Base-by-base conservation (phyloP, 2,113 vertebrate species). In the Heterocephalus glaber region DNA sequence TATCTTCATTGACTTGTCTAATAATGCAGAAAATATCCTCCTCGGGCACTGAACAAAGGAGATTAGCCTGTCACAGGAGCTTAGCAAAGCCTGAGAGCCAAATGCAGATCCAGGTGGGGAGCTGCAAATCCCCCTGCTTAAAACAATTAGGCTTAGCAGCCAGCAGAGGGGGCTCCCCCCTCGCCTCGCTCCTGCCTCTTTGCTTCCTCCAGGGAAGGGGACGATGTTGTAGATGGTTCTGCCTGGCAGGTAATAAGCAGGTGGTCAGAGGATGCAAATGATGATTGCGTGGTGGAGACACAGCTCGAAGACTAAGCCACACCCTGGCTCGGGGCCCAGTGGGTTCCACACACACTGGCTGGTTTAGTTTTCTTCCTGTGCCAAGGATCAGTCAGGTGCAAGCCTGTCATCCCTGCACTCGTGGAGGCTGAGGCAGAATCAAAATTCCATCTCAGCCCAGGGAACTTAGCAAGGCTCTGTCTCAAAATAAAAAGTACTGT, bases 1-100 rank as follows among this genome's bases (percentile, higher is more conserved):
- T 96, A 52, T 93, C 96, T 97, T 97, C 77, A 63, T n/a, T 86
- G 96, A 82, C 96, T 94, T 97, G 70, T 86, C 94, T 97, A 70
- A 96, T 97, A 97, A 90, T 10, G 20, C 92, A 97, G 97, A 86
- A 98, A 88, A 91, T 95, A 52, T 90, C 88, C 9, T 96, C 96
- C 94, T 22, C 66, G 30, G 97, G 93, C 95, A 66, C 17, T 68
- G 82, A 95, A 94, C 97, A 28, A 95, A 98, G 96, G 96, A 88
- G 82, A 94, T 97, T 97, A 94, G 52, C 89, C 94, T 94, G 86
- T 86, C 97, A 96, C 97, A 97, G 89, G 66, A 85, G 79, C 90
- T 17, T 19, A 97, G 79, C 89, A 92, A 70, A 83, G 93, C 72
- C 66, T 54, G 72, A 89, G 41, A 54, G 94, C 95, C 38, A 95